Conservation (phyloP, 2,888 invertebrate species). For the Pharmacophagus antenor region DNA sequence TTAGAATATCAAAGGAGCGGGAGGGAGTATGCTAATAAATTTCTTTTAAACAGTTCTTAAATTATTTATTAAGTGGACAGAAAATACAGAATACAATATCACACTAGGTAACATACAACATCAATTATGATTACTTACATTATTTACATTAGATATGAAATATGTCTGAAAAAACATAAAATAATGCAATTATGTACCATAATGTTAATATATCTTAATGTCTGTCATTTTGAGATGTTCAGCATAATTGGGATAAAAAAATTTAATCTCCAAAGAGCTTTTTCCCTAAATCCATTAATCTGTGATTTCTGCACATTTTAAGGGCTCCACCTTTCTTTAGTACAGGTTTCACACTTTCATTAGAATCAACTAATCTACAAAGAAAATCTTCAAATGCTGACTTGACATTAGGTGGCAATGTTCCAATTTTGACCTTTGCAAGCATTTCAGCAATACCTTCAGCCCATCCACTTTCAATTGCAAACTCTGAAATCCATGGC, state of each 20-base stretch:
- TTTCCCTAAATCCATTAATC: constrained; percentile 94
- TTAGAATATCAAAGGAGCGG: neutral
- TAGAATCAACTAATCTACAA: constrained; percentile 90
- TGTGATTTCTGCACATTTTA: constrained; percentile 91
- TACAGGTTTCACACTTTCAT: constrained; percentile 86
- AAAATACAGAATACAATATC: constrained; percentile 21
- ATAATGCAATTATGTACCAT: constrained; percentile 20
- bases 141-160: constrained; percentile 29
- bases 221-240: neutral
- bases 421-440: constrained; percentile 90
- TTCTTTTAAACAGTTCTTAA: constrained; percentile 22
- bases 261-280: constrained; percentile 91
- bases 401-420: constrained; percentile 90
- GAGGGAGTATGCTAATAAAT: constrained; percentile 25
- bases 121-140: constrained; percentile 25
- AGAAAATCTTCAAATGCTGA: constrained; percentile 95
- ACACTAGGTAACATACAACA: constrained; percentile 18
- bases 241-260: neutral
- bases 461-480: constrained; percentile 96
- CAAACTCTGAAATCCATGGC: constrained; percentile 94
- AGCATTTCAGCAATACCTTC: constrained; percentile 92
- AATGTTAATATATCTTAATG: constrained; percentile 5
- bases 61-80: constrained; percentile 23
- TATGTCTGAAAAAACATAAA: constrained; percentile 19
- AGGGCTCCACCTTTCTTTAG: constrained; percentile 91